A percentile compares a stretch with the other conserved stretches of the same genome.
These are phyloP conservation scores for Spea hammondii DNA, from an alignment of 2,797 vertebrate species.

Conservation along the genomic window DNA sequence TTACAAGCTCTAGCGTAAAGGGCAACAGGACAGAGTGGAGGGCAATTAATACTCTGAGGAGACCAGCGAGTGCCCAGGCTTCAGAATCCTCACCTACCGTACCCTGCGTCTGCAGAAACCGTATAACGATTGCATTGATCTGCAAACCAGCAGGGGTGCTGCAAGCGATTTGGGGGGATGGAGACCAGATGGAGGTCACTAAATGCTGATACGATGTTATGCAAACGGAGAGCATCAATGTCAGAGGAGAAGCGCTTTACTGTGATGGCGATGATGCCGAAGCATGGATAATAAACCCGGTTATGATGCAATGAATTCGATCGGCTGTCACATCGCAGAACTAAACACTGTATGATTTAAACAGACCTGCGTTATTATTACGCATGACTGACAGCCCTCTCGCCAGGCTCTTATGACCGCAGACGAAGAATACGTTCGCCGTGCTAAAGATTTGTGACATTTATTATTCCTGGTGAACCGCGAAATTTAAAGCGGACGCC, in stretches of 20 bases:
- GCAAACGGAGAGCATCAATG: slow-evolving; percentile 22
- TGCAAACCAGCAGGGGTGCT: neutral
- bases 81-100: neutral
- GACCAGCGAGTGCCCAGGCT: neutral
- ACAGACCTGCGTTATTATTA: neutral
- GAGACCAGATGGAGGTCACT: neutral
- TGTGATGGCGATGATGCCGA: slow-evolving; percentile 10
- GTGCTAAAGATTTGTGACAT: neutral
- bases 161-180: neutral
- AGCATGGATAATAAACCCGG: slow-evolving; percentile 6
- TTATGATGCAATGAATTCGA: slow-evolving; percentile 16
- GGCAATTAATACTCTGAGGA: neutral
- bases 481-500: too few species aligned
- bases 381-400: neutral
- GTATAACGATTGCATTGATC: slow-evolving; percentile 7
- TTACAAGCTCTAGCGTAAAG: too few species aligned
- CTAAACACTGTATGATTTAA: neutral
- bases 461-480: neutral
- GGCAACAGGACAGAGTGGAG: neutral
- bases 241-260: neutral
- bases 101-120: neutral
- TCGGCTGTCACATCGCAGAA: slow-evolving; percentile 8
- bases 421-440: neutral
- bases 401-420: neutral
- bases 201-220: slow-evolving; percentile 19